phyloP scores from a whole-genome alignment of 2,113 vertebrate genomes.

The Apodemus speciosus region DNA sequence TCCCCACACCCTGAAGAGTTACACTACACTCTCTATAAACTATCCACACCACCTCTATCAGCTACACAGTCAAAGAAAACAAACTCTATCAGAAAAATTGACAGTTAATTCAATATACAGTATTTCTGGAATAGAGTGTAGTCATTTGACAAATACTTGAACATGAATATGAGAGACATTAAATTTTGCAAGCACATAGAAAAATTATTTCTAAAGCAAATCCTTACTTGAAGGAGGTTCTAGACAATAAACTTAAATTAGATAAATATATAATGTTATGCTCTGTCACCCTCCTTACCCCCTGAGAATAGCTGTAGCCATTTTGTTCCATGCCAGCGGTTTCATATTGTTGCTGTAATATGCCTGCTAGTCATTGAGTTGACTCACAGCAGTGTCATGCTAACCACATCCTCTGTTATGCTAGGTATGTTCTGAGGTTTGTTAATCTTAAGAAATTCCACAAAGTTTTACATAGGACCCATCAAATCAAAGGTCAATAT shows the following conservation, averaged over 20 bases:
- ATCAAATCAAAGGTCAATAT: too few species aligned
- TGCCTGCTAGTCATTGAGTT: too few species aligned
- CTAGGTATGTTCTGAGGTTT: too few species aligned
- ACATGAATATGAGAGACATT: not conserved
- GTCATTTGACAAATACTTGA: constrained; percentile 50
- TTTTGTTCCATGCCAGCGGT: too few species aligned
- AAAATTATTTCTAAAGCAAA: constrained; percentile 30
- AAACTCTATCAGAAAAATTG: constrained; percentile 14
- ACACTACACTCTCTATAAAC: not conserved
- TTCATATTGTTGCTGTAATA: too few species aligned
- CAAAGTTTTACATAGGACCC: too few species aligned
- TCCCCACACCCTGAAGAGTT: not conserved
- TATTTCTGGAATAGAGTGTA: constrained; percentile 7
- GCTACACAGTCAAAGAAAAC: not conserved
- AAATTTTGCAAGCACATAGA: not conserved
- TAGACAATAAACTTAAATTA: constrained; percentile 33
- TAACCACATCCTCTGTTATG: too few species aligned
- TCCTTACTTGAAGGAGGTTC: not conserved
- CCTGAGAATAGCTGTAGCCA: too few species aligned
- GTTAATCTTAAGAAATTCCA: too few species aligned
- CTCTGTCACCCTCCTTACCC: too few species aligned
- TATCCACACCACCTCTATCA: not conserved
- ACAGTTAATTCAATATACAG: not conserved
- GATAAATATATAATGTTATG: not conserved
- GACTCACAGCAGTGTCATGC: too few species aligned